A percentile compares a stretch with the other conserved stretches of the same genome.
Evolutionary conservation across 2,888 invertebrate genomes (phyloP).

Genomic region (Macrophya alboannulata): DNA sequence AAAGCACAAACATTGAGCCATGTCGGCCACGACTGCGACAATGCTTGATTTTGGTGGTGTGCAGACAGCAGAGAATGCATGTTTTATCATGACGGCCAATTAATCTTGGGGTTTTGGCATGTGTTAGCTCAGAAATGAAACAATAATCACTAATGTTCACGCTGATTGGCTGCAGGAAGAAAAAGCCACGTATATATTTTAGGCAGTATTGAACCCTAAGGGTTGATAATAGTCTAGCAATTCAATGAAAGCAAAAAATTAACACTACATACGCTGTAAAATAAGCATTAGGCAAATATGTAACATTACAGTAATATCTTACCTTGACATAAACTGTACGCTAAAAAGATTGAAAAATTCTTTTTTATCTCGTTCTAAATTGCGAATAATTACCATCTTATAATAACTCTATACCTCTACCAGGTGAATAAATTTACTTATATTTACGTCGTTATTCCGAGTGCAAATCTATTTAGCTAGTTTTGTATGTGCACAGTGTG

Average conservation of each 20-base stretch:
- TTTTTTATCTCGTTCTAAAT: constrained; percentile 40
- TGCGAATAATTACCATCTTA: constrained; percentile 18
- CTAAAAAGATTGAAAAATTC: constrained; percentile 79
- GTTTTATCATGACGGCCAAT: not conserved
- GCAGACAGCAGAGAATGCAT: not conserved
- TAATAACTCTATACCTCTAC: constrained; percentile 37
- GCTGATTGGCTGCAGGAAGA: constrained; percentile 32
- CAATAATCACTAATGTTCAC: constrained; percentile 52
- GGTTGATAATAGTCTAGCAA: constrained; percentile 1
- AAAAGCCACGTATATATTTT: not conserved
- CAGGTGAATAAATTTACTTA: constrained; percentile 1
- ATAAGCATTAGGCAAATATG: constrained; percentile 35
- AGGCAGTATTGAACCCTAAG: constrained; percentile 18
- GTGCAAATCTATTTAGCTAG: not conserved
- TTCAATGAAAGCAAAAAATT: constrained; percentile 60
- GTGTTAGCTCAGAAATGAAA: constrained; percentile 34
- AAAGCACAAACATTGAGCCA: not conserved
- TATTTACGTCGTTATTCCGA: not conserved
- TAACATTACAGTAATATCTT: constrained; percentile 71
- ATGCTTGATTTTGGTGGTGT: not conserved
- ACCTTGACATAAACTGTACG: constrained; percentile 80
- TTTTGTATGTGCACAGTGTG: not conserved
- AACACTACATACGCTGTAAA: constrained; percentile 53
- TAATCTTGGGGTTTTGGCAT: not conserved
- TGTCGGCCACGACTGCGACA: not conserved